Conservation (phyloP, 2,888 invertebrate genomes). For the Buathra laborator region DNA sequence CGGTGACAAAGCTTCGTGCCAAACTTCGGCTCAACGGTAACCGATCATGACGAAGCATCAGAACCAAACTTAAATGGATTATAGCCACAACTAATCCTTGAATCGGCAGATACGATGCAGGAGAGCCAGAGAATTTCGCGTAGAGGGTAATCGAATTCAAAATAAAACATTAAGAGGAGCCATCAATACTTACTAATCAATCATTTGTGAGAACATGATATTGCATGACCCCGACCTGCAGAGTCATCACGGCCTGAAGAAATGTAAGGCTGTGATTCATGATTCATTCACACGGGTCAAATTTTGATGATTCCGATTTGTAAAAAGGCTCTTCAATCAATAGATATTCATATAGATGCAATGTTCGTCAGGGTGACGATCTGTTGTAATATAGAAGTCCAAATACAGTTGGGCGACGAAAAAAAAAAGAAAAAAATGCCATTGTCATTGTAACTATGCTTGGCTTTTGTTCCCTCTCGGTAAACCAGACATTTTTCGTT, state of each 20-base stretch:
- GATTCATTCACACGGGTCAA: background rate
- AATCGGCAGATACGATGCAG: background rate
- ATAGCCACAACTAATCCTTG: conserved; percentile 6
- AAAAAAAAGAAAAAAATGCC: conserved; percentile 9
- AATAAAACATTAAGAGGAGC: too few relatives aligned
- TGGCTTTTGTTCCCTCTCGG: conserved; percentile 1
- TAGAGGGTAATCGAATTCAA: too few relatives aligned
- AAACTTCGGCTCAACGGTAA: conserved; percentile 51
- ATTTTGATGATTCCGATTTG: too few relatives aligned
- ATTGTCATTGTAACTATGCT: conserved; percentile 40
- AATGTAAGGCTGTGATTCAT: background rate
- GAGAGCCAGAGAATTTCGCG: background rate
- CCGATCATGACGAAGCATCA: conserved; percentile 67
- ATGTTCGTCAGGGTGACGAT: conserved; percentile 7
- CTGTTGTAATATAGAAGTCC: conserved; percentile 19
- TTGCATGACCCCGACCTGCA: too few relatives aligned
- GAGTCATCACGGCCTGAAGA: background rate
- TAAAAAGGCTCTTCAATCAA: background rate
- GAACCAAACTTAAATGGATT: conserved; percentile 70
- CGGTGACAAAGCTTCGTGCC: conserved; percentile 46
- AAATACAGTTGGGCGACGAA: background rate
- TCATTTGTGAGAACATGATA: too few relatives aligned
- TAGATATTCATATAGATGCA: background rate
- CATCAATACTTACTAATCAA: too few relatives aligned
- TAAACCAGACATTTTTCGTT: conserved; percentile 46